Conservation (phyloP, 2,888 invertebrate genomes). For the Actias luna region DNA sequence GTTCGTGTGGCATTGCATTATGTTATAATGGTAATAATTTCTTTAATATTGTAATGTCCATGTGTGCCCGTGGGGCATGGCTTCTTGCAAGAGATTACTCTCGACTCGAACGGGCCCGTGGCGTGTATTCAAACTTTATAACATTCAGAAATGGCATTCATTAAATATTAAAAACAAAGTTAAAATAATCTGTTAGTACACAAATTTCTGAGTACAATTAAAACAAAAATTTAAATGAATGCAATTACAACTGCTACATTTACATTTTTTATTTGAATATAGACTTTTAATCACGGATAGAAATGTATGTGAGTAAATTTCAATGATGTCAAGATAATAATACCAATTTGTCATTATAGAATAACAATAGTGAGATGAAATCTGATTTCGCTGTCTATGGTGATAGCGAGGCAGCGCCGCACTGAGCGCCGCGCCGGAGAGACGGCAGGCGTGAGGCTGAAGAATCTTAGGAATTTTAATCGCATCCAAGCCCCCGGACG, state of each 20-base stretch:
- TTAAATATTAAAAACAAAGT: background rate
- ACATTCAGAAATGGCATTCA: conserved; percentile 1
- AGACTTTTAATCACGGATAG: background rate
- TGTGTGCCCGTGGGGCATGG: conserved; percentile 41
- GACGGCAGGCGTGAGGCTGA: conserved; percentile 73
- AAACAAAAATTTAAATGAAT: background rate
- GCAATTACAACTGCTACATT: background rate
- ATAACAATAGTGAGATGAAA: conserved; percentile 10
- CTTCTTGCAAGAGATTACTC: conserved; percentile 52
- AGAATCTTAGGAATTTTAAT: conserved; percentile 79
- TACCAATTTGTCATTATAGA: background rate
- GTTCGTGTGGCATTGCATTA: conserved; percentile 23
- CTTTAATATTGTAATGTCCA: conserved; percentile 62
- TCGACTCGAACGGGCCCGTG: conserved; percentile 46
- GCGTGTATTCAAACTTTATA: conserved; percentile 26
- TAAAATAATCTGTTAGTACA: background rate
- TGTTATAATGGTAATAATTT: conserved; percentile 63
- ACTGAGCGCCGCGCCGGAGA: conserved; percentile 40
- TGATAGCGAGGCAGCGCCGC: conserved; percentile 31
- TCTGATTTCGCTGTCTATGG: conserved; percentile 42
- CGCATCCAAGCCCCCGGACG: conserved; percentile 69
- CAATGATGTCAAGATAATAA: conserved; percentile 4
- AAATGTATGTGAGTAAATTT: background rate
- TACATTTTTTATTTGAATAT: background rate
- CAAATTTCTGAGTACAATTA: background rate